Base-by-base conservation (phyloP, 2,113 vertebrate genomes). In the Carassius auratus region DNA sequence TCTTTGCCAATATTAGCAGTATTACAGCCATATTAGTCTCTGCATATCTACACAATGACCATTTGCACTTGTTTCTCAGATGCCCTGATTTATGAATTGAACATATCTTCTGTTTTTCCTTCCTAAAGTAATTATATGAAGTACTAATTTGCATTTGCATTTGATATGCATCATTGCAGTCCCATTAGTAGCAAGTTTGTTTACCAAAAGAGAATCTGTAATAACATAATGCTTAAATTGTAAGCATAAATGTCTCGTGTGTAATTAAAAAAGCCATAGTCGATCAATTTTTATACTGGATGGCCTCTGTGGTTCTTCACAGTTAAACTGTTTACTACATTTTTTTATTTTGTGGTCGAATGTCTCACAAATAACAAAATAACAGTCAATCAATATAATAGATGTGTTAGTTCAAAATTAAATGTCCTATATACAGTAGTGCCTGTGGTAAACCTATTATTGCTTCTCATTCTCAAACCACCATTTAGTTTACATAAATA, bases 91-190 rank as follows among this genome's bases (percentile, higher is more conserved):
- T 55, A 55, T 76, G 75, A 76, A 8, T 30, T 76, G 45, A 75
- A 26, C 42, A 50, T 75, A 75, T n/a, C 26, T 75, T 76, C n/a
- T 50, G 73, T 48, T 33, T 8, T 55, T 3, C 48, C 45, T n/a
- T 76, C 26, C 26, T 55, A 55, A 76, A 76, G 74, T 76, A 76
- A 76, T 76, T 76, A 76, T 23, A 55, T 33, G 23, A 75, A 75
- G 42, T 55, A 55, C 45, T 42, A 8, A 62, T 79, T 79, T 38
- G 52, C 52, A 61, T 59, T 59, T 80, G 21, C 77, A 62, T 79
- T 79, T 1, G 57, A 61, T 79, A 38, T 79, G 55, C 38, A 48
- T 80, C 78, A 80, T 42, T 80, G 59, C 59, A 62, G 59, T 26
- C 38, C 21, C 78, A 80, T 80, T 79, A 79, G 21, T 62, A n/a